Evolutionary conservation across 2,888 invertebrate species (phyloP), one percentile per base, ranked within the genome.

Genomic region (Pollenia griseotomentosa): DNA sequence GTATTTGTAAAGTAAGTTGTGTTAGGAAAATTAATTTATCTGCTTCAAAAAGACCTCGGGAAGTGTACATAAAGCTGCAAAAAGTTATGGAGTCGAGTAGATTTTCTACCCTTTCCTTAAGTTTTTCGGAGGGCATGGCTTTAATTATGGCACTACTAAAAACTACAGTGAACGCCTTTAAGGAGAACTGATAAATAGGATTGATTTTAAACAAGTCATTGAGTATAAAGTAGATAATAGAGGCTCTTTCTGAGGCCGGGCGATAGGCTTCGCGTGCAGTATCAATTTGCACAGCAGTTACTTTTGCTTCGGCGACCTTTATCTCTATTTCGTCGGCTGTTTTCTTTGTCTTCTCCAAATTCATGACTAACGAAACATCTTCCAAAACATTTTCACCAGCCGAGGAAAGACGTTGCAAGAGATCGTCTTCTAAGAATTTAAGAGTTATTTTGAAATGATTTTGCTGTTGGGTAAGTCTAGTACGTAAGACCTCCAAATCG

Each of bases 401-500:
- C 5, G 98, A 96, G 0, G 98, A 97, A 86, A 99, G 93, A 71
- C 98, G 95, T 87, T 96, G 96, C 65, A 99, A 94, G 16, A 99
- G 94, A 92, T 98, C 97, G 91, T 99, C 98, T 94, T 99, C 99
- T n/a, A 98, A 94, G 66, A 95, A 95, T 92, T 98, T 99, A 23
- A 99, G 94, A 0, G 97, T 97, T 83, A 99, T 98, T 94, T 98
- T 99, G 92, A 98, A 98, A 91, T 97, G 97, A 91, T 99, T 99
- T 92, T 98, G 98, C 91, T 98, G 97, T 91, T 97, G 97, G 0
- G 98, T 98, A 11, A 99, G 94, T 68, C 96, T 96, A 0, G 97
- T 95, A 90, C 98, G 97, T 79, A 97, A 94, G 5, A 95, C 93
- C 94, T 98, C 99, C 84, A 99, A 94, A 93, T 99, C 98, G 0